phyloP scores from a whole-genome alignment of 2,113 vertebrate species.

The Nibea coibor region DNA sequence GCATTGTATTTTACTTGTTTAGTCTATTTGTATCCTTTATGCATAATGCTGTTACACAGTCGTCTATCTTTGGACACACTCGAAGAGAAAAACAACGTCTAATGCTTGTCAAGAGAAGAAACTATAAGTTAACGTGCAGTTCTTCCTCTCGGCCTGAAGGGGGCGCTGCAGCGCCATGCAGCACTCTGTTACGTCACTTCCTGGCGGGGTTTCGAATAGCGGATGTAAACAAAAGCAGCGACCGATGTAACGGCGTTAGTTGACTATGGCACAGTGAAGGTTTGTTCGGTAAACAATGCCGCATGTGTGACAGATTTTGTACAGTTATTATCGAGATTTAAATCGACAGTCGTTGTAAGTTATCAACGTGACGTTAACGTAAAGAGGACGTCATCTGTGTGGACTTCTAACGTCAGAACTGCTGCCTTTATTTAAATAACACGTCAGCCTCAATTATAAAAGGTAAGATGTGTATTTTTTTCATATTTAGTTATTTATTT shows the following conservation, averaged over 20 bases:
- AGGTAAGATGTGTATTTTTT: background rate
- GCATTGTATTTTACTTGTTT: too few relatives aligned
- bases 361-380: background rate
- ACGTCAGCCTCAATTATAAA: background rate
- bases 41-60: too few relatives aligned
- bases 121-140: too few relatives aligned
- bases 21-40: too few relatives aligned
- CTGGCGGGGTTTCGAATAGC: conserved; percentile 56
- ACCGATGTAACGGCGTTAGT: background rate
- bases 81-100: background rate
- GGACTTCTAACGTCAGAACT: too few relatives aligned
- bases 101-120: too few relatives aligned
- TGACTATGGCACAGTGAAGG: background rate
- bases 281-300: background rate
- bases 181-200: conserved; percentile 44
- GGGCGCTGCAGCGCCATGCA: background rate
- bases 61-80: background rate
- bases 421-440: background rate
- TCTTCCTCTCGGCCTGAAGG: background rate
- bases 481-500: too few relatives aligned
- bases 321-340: too few relatives aligned
- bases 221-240: conserved; percentile 38
- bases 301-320: background rate
- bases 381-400: background rate
- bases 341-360: too few relatives aligned